Evolutionary conservation across 2,797 vertebrate genomes (phyloP).

Genomic region (Babyrousa celebensis): DNA sequence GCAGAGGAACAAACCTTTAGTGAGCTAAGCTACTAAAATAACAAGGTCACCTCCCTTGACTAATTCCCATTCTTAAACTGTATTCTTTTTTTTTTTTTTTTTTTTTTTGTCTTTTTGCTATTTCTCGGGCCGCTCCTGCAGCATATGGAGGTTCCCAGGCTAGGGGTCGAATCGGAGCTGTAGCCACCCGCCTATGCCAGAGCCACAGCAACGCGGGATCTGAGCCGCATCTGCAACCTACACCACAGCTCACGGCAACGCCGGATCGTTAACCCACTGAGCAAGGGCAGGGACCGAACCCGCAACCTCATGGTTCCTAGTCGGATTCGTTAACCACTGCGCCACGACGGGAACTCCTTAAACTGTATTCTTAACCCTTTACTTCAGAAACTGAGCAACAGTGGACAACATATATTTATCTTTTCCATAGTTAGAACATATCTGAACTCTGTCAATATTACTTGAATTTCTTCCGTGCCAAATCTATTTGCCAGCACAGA

Average conservation of each 20-base stretch:
- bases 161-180: too few relatives aligned
- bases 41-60: not conserved
- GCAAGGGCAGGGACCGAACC: too few relatives aligned
- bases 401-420: conserved; percentile 89
- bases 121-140: too few relatives aligned
- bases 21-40: not conserved
- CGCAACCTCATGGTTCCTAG: too few relatives aligned
- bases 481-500: conserved; percentile 86
- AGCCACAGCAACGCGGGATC: too few relatives aligned
- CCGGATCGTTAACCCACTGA: too few relatives aligned
- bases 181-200: too few relatives aligned
- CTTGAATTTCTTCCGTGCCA: conserved; percentile 85
- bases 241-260: too few relatives aligned
- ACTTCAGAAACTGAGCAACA: conserved; percentile 89
- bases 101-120: too few relatives aligned
- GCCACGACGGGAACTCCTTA: conserved; percentile 56
- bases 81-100: conserved; percentile 74
- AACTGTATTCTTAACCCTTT: conserved; percentile 88
- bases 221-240: too few relatives aligned
- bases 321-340: too few relatives aligned
- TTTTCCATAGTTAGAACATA: conserved; percentile 89
- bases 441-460: conserved; percentile 89
- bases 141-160: too few relatives aligned
- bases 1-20: not conserved
- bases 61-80: conserved; percentile 83